phyloP scores from a whole-genome alignment of 2,888 invertebrate genomes.

The Tricholauxania praeusta region DNA sequence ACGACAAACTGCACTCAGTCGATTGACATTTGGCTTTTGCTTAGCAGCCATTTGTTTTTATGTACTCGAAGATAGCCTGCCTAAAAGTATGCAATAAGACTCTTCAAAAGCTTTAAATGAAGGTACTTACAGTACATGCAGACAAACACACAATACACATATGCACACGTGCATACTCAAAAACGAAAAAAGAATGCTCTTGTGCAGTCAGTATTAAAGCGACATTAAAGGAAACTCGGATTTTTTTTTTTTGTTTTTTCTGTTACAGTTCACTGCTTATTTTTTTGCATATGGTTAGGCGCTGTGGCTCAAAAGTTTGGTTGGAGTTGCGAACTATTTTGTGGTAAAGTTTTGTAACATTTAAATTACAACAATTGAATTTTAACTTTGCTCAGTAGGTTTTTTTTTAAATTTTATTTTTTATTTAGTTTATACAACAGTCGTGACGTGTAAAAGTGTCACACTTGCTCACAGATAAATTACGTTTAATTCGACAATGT shows the following conservation, averaged over 20 bases:
- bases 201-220: slow-evolving; percentile 29
- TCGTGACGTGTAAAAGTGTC: too few species aligned
- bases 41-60: slow-evolving; percentile 5
- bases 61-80: not conserved
- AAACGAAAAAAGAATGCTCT: slow-evolving; percentile 33
- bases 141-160: not conserved
- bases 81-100: not conserved
- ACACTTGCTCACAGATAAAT: too few species aligned
- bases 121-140: not conserved
- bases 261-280: not conserved
- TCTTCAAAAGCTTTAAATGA: too few species aligned
- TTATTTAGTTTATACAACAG: too few species aligned
- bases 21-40: slow-evolving; percentile 27
- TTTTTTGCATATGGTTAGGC: not conserved
- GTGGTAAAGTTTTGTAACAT: too few species aligned
- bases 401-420: too few species aligned
- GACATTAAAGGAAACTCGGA: not conserved
- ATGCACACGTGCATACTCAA: slow-evolving; percentile 8
- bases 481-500: too few species aligned
- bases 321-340: too few species aligned
- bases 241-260: not conserved
- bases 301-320: too few species aligned
- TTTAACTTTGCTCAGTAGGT: too few species aligned
- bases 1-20: not conserved
- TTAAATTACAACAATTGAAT: too few species aligned